A percentile compares a stretch with the other conserved stretches of the same genome.
Evolutionary conservation across 2,113 vertebrate species (phyloP).

Genomic region (Macquaria ambigua): DNA sequence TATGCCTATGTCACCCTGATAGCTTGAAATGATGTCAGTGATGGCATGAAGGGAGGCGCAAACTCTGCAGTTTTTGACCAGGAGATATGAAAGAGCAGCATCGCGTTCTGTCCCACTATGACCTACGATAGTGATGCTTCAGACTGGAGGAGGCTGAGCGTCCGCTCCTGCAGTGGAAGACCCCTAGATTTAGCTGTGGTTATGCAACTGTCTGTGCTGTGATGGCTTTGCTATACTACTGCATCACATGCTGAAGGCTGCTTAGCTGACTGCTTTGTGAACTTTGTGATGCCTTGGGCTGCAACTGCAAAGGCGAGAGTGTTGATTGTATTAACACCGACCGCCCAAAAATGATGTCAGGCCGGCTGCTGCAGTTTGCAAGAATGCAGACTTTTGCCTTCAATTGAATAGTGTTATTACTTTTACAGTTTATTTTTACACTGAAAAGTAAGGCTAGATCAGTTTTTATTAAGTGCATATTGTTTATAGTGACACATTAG

Average conservation of each 20-base stretch:
- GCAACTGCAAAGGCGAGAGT: constrained; percentile 5
- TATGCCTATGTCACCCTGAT: not conserved
- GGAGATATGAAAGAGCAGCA: constrained; percentile 2
- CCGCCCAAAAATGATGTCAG: not conserved
- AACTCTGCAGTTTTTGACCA: constrained; percentile 24
- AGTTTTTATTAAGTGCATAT: no score
- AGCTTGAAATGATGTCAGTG: constrained; percentile 4
- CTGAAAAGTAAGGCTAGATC: not conserved
- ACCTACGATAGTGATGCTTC: constrained; percentile 12
- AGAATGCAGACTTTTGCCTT: constrained; percentile 2
- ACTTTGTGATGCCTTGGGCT: constrained; percentile 17
- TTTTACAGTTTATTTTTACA: not conserved
- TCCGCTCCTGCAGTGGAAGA: constrained; percentile 47
- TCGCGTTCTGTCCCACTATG: not conserved
- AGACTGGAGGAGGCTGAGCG: constrained; percentile 43
- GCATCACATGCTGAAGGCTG: constrained; percentile 56
- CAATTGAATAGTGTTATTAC: not conserved
- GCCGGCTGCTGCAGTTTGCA: not conserved
- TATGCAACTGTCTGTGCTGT: constrained; percentile 74
- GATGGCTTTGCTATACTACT: constrained; percentile 60
- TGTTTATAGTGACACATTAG: no score
- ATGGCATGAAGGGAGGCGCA: not conserved
- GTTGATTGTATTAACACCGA: not conserved
- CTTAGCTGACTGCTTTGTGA: constrained; percentile 50
- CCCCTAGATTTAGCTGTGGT: constrained; percentile 61